phyloP scores from a whole-genome alignment of 2,797 vertebrate species.

The Atherinosoma microstoma region DNA sequence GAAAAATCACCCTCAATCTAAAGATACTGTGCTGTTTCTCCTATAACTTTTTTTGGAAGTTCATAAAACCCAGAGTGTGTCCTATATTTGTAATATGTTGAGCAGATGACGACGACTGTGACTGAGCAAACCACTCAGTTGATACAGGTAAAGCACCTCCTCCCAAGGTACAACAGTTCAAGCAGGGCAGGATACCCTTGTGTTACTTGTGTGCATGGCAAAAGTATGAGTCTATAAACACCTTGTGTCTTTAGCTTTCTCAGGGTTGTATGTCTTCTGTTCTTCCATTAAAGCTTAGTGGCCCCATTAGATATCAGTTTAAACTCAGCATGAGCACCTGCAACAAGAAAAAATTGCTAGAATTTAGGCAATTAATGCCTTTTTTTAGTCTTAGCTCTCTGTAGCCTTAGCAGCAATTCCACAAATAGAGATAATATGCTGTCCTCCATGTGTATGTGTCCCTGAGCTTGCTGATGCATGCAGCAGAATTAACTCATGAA shows the following conservation, averaged over 20 bases:
- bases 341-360: neutral
- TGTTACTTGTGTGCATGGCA: constrained; percentile 55
- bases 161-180: constrained; percentile 37
- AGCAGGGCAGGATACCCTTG: constrained; percentile 23
- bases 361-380: neutral
- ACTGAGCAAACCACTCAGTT: constrained; percentile 78
- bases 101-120: constrained; percentile 84
- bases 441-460: constrained; percentile 38
- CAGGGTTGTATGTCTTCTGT: neutral
- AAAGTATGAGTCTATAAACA: constrained; percentile 21
- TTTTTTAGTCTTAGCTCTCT: neutral
- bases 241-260: neutral
- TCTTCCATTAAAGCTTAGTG: neutral
- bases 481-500: neutral
- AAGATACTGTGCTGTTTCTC: constrained; percentile 68
- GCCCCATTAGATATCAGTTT: neutral
- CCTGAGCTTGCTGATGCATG: constrained; percentile 44
- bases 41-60: constrained; percentile 63
- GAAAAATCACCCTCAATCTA: constrained; percentile 77
- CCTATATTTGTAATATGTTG: constrained; percentile 88
- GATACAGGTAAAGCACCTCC: constrained; percentile 86
- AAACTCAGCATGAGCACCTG: constrained; percentile 1
- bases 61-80: constrained; percentile 79
- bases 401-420: neutral
- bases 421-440: constrained; percentile 18